Conservation (phyloP, 1,140 invertebrate species). For the Cepaea nemoralis region DNA sequence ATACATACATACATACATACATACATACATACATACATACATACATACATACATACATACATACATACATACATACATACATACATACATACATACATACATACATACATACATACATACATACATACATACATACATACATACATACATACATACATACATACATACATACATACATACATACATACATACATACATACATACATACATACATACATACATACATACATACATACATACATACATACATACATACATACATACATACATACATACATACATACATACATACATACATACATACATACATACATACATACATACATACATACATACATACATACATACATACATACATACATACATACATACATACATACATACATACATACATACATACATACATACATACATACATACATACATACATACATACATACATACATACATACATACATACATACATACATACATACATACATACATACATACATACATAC, state of each 20-base stretch:
- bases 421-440: no score
- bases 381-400: no score
- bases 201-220: constrained; percentile 12
- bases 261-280: constrained; percentile 12
- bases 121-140: neutral
- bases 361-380: no score
- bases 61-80: neutral
- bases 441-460: no score
- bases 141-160: neutral
- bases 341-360: no score
- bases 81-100: neutral
- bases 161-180: neutral
- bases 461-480: no score
- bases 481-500: no score
- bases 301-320: constrained; percentile 12
- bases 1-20: neutral
- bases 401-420: no score
- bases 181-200: constrained; percentile 1
- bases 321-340: constrained; percentile 12
- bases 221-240: constrained; percentile 12
- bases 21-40: neutral
- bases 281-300: constrained; percentile 12
- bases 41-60: neutral
- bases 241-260: constrained; percentile 12
- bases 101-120: neutral